These are phyloP conservation scores for Sebastes iracundus DNA, from an alignment of 2,797 vertebrate species.

Conservation along the genomic window DNA sequence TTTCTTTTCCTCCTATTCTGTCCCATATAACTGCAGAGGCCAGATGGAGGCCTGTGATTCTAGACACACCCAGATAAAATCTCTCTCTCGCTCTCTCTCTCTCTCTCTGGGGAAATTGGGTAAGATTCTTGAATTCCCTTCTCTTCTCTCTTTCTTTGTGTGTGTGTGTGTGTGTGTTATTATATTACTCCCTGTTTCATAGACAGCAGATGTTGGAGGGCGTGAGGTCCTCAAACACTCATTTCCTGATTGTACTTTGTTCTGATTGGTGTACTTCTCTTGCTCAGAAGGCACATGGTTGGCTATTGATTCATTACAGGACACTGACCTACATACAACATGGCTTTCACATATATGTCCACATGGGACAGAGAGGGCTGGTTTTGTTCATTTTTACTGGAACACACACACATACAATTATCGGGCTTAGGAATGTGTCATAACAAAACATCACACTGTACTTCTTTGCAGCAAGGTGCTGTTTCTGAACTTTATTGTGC, in stretches of 20 bases:
- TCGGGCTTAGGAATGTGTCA: neutral
- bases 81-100: constrained; percentile 27
- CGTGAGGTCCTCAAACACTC: constrained; percentile 53
- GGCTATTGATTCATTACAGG: constrained; percentile 12
- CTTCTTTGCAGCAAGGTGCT: neutral
- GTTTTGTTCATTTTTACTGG: neutral
- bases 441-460: neutral
- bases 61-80: constrained; percentile 76
- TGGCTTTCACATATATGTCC: constrained; percentile 8
- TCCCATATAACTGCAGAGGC: constrained; percentile 42
- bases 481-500: neutral
- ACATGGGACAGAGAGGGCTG: neutral
- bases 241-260: constrained; percentile 60
- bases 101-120: constrained; percentile 60
- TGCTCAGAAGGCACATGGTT: constrained; percentile 12
- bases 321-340: constrained; percentile 31
- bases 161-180: constrained; percentile 37
- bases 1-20: constrained; percentile 48
- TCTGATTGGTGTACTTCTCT: constrained; percentile 46
- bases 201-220: constrained; percentile 75
- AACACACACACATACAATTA: neutral
- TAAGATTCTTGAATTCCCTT: constrained; percentile 63
- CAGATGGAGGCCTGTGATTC: constrained; percentile 67
- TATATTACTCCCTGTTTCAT: constrained; percentile 59
- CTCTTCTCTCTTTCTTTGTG: neutral